Percentiles rank a stretch among this genome's conserved stretches.
Evolutionary conservation across 2,113 vertebrate genomes (phyloP).

Genomic region (Epinephelus lanceolatus): DNA sequence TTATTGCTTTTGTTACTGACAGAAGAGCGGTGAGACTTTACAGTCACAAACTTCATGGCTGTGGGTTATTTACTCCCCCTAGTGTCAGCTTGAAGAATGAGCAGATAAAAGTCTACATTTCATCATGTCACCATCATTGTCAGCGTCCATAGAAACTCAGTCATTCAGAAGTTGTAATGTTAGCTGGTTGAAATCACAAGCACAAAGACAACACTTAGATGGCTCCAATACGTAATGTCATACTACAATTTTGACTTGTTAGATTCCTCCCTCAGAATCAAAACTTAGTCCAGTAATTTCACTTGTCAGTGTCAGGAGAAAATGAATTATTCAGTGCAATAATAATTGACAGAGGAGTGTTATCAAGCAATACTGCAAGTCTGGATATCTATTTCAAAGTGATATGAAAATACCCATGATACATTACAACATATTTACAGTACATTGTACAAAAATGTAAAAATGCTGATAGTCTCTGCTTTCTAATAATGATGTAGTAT

Average conservation of each 20-base stretch:
- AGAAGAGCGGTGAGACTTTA: neutral
- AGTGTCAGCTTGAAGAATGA: neutral
- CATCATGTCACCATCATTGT: neutral
- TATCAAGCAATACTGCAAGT: constrained; percentile 66
- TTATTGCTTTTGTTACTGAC: neutral
- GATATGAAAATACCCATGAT: constrained; percentile 84
- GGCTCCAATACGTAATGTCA: neutral
- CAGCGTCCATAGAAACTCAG: neutral
- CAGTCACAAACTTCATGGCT: neutral
- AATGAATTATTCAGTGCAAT: neutral
- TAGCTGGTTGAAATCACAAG: neutral
- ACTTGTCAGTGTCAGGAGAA: too few relatives aligned
- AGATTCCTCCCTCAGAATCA: too few relatives aligned
- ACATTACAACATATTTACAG: constrained; percentile 86
- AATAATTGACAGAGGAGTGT: constrained; percentile 36
- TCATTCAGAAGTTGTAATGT: neutral
- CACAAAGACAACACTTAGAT: neutral
- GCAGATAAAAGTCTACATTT: neutral
- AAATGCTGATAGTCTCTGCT: constrained; percentile 54
- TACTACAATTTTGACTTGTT: too few relatives aligned
- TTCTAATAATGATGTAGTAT: constrained; percentile 24
- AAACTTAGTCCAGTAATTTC: too few relatives aligned
- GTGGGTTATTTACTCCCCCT: neutral
- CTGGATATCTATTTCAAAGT: constrained; percentile 83
- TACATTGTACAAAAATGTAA: constrained; percentile 83